Evolutionary conservation across 1,140 invertebrate genomes (phyloP).

Genomic region (Nymphalis io): DNA sequence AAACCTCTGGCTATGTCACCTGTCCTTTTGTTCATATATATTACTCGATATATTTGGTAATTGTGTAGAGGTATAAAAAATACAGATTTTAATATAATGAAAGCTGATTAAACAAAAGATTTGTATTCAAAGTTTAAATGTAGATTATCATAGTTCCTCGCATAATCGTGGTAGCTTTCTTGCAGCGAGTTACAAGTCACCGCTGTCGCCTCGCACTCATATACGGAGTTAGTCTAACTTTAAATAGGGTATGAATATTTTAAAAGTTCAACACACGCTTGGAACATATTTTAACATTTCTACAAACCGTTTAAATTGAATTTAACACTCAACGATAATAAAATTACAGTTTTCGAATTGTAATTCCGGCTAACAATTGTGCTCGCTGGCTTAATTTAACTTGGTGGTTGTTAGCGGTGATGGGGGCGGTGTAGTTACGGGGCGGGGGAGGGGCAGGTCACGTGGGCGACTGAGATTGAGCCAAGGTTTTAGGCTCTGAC

Average conservation of each 20-base stretch:
- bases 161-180: neutral
- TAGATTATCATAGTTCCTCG: too few relatives aligned
- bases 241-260: conserved; percentile 10
- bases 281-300: neutral
- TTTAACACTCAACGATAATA: conserved; percentile 7
- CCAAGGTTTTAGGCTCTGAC: neutral
- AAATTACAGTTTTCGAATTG: conserved; percentile 10
- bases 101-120: too few relatives aligned
- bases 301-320: neutral
- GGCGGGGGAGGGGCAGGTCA: neutral
- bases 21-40: too few relatives aligned
- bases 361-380: conserved; percentile 6
- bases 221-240: neutral
- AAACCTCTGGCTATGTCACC: too few relatives aligned
- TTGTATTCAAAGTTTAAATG: too few relatives aligned
- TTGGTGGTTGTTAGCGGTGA: conserved; percentile 6
- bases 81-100: too few relatives aligned
- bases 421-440: neutral
- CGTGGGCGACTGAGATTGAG: neutral
- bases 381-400: conserved; percentile 2
- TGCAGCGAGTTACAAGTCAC: neutral
- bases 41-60: too few relatives aligned
- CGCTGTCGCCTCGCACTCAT: neutral
- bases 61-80: too few relatives aligned
- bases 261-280: conserved; percentile 8